Evolutionary conservation across 2,797 vertebrate species (phyloP), one percentile per base, ranked within the genome.

Genomic region (Tokudaia muenninki): DNA sequence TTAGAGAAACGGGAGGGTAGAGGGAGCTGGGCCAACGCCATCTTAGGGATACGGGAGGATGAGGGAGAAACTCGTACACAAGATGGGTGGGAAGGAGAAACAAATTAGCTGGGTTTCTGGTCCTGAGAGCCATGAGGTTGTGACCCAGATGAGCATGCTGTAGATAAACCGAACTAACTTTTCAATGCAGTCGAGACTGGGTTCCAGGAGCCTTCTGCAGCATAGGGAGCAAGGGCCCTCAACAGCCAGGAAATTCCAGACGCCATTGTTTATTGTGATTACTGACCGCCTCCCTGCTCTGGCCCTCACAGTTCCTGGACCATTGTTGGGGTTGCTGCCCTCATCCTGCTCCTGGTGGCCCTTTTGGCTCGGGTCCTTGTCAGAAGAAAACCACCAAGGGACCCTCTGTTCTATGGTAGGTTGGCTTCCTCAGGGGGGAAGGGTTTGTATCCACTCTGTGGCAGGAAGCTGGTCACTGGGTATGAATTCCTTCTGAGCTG

Each of bases 401-500:
- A 99, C 95, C 99, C 99, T 0, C 98, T 99, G 34, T 99, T 99
- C 97, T 99, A 99, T 84, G 99, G 99, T 99, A 99, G 99, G 99
- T 99, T 99, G 0, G 98, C 97, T 41, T 90, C 90, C 31, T 2
- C 3, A 31, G 21, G 52, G 26, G 52, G n/a, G 61, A 74, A 14
- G 52, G 37, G 8, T 31, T 57, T 55, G 59, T 14, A 70, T 88
- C 77, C n/a, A 3, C 22, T 29, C 52, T 12, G 4, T 14, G 7
- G 65, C 70, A 13, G 34, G 34, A 3, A 6, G 9, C 26, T 19
- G 2, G 1, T 17, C 63, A 34, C 26, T 41, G 1, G 19, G 1
- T 61, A 3, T 44, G 17, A 19, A 16, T 63, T 3, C 44, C 41
- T 74, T 3, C 13, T 74, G 67, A 37, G 37, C 1, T 65, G 11